Evolutionary conservation across 2,888 invertebrate genomes (phyloP), one percentile per base, ranked within the genome.

Genomic region (Rhagium mordax): DNA sequence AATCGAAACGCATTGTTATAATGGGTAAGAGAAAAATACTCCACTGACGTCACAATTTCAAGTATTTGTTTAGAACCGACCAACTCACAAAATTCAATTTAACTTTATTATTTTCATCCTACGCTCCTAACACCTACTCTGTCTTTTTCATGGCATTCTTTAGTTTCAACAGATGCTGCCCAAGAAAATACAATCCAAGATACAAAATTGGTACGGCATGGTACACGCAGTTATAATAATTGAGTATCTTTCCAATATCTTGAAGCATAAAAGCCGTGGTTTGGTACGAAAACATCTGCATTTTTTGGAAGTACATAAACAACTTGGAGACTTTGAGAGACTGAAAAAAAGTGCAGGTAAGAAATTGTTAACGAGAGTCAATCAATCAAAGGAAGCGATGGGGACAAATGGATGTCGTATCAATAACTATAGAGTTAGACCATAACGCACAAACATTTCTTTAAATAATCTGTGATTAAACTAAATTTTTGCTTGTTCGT

Each of bases 261-360:
- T 98, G 90, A 18, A 98, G 89, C 16, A 96, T 90, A 87, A 98
- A 98, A 0, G 97, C 96, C 77, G 96, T 94, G n/a, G 94, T 95
- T 88, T 97, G 93, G 87, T 97, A 98, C 0, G 97, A 95, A 87
- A 97, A 96, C 16, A 94, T 94, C 76, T 96, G 94, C 88, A 95
- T 94, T 84, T 96, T 94, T 73, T 94, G 90, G 85, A 95, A 92
- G 93, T 94, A 96, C 88, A 95, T 92, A 0, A 93, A 85, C 83
- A 93, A 91, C 81, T 94, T 92, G 80, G 93, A 90, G 0, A 92
- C 83, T 76, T 89, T 90, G 84, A 90, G 90, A 83, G 89, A 89
- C 92, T 93, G 89, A 81, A 89, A 41, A 41, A 41, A 33, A 41
- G 0, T 4, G 24, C 24, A 24, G 3, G 24, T 24, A 6, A 4